Evolutionary conservation across 2,113 vertebrate species (phyloP).

Genomic region (Meriones unguiculatus): DNA sequence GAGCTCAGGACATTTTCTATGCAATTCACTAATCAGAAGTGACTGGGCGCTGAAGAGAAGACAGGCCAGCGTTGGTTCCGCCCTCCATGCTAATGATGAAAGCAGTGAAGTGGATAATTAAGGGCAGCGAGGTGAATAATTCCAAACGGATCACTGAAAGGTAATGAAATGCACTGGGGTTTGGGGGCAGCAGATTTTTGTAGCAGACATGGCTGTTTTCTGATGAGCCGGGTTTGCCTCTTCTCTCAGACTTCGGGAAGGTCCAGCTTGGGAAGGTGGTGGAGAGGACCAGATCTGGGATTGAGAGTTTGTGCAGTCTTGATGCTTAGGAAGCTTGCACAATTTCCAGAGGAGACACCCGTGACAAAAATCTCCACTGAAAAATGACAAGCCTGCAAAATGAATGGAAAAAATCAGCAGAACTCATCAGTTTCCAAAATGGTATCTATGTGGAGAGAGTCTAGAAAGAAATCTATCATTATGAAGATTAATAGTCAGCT

Average conservation of each 20-base stretch:
- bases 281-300: neutral
- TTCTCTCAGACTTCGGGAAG: constrained; percentile 48
- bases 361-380: neutral
- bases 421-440: neutral
- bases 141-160: constrained; percentile 77
- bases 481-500: neutral
- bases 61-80: constrained; percentile 24
- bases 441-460: neutral
- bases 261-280: neutral
- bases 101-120: constrained; percentile 79
- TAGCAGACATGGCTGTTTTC: constrained; percentile 12
- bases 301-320: neutral
- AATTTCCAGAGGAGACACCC: neutral
- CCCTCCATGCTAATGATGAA: constrained; percentile 79
- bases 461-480: neutral
- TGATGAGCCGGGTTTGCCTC: constrained; percentile 59
- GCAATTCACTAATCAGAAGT: constrained; percentile 77
- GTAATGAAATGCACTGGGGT: constrained; percentile 77
- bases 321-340: neutral
- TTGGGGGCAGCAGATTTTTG: constrained; percentile 56
- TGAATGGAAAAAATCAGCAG: neutral
- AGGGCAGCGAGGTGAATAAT: constrained; percentile 80
- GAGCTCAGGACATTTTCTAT: constrained; percentile 63
- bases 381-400: neutral
- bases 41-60: constrained; percentile 72